A percentile compares a stretch with the other conserved stretches of the same genome.
phyloP scores from a whole-genome alignment of 2,113 vertebrate genomes.

The Paraplagusia blochii region DNA sequence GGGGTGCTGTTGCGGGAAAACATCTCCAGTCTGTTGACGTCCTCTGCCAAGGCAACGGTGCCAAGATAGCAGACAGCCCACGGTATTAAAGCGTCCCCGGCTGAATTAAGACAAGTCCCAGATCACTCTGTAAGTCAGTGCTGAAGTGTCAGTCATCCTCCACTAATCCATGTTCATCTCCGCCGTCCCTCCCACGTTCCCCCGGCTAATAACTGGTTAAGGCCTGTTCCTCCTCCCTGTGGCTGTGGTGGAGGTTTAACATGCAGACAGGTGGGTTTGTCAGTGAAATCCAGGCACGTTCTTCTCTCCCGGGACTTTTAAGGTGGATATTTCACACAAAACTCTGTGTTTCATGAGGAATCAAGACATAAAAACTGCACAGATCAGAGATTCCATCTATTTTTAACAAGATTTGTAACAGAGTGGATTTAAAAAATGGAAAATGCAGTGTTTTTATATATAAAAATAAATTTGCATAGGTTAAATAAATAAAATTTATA shows the following conservation, averaged over 20 bases:
- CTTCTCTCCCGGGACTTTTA: constrained; percentile 13
- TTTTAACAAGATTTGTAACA: too few relatives aligned
- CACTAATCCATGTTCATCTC: constrained; percentile 74
- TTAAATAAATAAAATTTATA: too few relatives aligned
- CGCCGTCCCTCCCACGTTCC: constrained; percentile 63
- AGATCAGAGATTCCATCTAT: too few relatives aligned
- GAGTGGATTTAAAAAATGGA: too few relatives aligned
- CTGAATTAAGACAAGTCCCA: constrained; percentile 67
- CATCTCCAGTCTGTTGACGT: constrained; percentile 51
- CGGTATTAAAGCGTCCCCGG: constrained; percentile 62
- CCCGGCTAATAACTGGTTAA: constrained; percentile 62
- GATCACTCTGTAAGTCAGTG: constrained; percentile 68
- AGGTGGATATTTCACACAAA: constrained; percentile 20
- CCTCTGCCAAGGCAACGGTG: constrained; percentile 48
- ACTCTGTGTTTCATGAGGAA: constrained; percentile 3
- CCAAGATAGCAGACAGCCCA: constrained; percentile 63
- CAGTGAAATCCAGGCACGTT: constrained; percentile 44
- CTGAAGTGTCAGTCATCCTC: constrained; percentile 72
- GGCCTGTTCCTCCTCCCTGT: constrained; percentile 47
- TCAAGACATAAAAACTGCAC: not conserved
- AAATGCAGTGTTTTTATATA: too few relatives aligned
- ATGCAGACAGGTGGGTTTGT: constrained; percentile 50
- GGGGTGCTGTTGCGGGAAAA: constrained; percentile 44
- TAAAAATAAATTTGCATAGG: too few relatives aligned
- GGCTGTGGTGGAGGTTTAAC: constrained; percentile 46